Evolutionary conservation across 2,797 vertebrate species (phyloP), one percentile per base, ranked within the genome.

Genomic region (Cuculus canorus): DNA sequence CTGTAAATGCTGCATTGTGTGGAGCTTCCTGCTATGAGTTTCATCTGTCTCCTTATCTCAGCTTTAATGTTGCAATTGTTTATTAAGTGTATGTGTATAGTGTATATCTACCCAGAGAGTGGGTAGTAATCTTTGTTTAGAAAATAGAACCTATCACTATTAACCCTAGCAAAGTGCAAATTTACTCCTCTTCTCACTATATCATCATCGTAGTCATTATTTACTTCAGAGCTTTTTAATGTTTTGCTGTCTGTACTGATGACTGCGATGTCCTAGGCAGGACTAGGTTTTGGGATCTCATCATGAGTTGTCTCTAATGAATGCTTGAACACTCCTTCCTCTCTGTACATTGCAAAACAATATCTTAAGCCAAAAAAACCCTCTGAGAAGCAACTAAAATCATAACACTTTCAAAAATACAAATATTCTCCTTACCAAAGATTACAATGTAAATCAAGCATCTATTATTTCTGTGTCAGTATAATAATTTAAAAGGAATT

Each of bases 71-170:
- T 95, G 80, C 68, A 53, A 82, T 66, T 92, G 91, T 66, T 92
- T 96, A 84, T 96, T 96, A 95, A 96, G 88, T 90, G 89, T 94
- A 69, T 61, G 87, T 47, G 87, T 93, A 86, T 93, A 39, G 39
- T 39, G 39, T 39, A 39, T 39, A 39, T 39, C 39, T 39, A 39
- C 96, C 95, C 32, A 37, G 93, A 95, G 97, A 95, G 93, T 50
- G 86, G 80, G 93, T 64, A 80, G 91, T 76, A 93, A 92, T 93
- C 95, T 97, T 96, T 97, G 92, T 94, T 97, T 95, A 96, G 96
- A 96, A 96, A 96, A 94, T 73, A 91, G 50, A 95, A 72, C 47
- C 70, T 63, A 73, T 60, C 33, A 32, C 45, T 48, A 59, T 91
- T 96, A 96, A 95, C 83, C 82, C 95, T 52, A 48, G 80, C 70